Percentiles rank a stretch among this genome's conserved stretches.
These are phyloP conservation scores for Allolobophora icterica DNA, from an alignment of 2,888 invertebrate species.

Conservation along the genomic window DNA sequence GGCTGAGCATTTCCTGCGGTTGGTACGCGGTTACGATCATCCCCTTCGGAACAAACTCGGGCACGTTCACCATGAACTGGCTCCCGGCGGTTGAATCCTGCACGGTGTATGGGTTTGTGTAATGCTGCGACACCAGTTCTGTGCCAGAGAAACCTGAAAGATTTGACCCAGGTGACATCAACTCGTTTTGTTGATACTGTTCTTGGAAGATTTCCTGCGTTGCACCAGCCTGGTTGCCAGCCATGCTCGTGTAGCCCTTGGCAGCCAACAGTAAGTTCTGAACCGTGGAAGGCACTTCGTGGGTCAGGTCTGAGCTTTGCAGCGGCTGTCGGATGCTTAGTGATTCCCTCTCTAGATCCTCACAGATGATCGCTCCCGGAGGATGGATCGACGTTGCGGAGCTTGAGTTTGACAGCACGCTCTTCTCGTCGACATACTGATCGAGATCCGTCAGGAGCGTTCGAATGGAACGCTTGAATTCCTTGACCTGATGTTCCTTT, in stretches of 20 bases:
- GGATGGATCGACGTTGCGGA: constrained; percentile 28
- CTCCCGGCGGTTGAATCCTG: background rate
- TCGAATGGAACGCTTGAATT: constrained; percentile 35
- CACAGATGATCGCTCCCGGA: constrained; percentile 31
- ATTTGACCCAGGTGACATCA: background rate
- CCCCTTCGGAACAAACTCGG: constrained; percentile 1
- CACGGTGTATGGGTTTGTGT: background rate
- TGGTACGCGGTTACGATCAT: background rate
- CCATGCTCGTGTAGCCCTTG: background rate
- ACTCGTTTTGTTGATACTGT: constrained; percentile 4
- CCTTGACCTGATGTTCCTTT: constrained; percentile 32
- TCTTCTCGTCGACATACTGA: constrained; percentile 37
- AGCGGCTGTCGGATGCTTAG: background rate
- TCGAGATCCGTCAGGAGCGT: constrained; percentile 35
- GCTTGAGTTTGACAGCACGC: background rate
- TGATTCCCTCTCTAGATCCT: constrained; percentile 34
- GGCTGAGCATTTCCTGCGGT: background rate
- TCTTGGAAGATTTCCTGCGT: background rate
- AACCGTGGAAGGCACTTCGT: constrained; percentile 21
- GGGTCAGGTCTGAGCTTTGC: background rate
- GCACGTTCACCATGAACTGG: constrained; percentile 17
- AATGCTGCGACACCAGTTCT: background rate
- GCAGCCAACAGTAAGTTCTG: background rate
- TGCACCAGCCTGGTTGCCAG: background rate
- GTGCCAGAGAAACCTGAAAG: background rate